These are phyloP conservation scores for Nixonia krombeini DNA, from an alignment of 1,140 invertebrate genomes.

Conservation along the genomic window DNA sequence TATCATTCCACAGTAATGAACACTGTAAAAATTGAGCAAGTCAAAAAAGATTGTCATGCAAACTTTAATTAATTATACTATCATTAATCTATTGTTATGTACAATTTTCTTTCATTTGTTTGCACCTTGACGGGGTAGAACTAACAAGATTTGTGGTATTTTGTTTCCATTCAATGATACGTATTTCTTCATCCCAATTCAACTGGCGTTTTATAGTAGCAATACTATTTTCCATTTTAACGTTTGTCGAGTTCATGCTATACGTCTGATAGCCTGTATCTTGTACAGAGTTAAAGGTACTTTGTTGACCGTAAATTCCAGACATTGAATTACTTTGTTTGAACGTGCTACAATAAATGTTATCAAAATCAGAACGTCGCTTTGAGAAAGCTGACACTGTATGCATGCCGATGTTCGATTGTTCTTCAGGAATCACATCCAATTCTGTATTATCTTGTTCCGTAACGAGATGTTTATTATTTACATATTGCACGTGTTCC, in stretches of 20 bases:
- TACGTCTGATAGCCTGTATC: constrained; percentile 68
- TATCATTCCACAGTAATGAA: too few species aligned
- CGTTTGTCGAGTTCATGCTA: constrained; percentile 55
- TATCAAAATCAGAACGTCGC: constrained; percentile 29
- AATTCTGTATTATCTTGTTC: not conserved
- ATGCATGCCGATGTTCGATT: constrained; percentile 18
- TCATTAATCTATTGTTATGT: too few species aligned
- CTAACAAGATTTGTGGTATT: constrained; percentile 60
- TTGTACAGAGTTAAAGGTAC: constrained; percentile 53
- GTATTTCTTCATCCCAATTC: constrained; percentile 49
- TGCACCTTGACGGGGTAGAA: constrained; percentile 63
- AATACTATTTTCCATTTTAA: constrained; percentile 46
- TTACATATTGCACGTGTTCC: not conserved
- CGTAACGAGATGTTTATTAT: constrained; percentile 5
- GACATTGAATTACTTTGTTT: constrained; percentile 50
- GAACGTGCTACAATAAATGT: constrained; percentile 43
- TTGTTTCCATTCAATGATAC: constrained; percentile 55
- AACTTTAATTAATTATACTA: not conserved
- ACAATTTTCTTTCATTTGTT: constrained; percentile 17
- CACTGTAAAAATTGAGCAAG: constrained; percentile 8
- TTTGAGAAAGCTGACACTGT: constrained; percentile 1
- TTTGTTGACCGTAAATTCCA: constrained; percentile 49
- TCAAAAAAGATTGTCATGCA: not conserved
- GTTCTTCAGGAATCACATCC: constrained; percentile 1
- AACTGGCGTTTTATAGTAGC: constrained; percentile 44